A percentile compares a stretch with the other conserved stretches of the same genome.
These are phyloP conservation scores for Hormiphora californensis DNA, from an alignment of 37 sponge, comb jelly and placozoan species.

Conservation along the genomic window DNA sequence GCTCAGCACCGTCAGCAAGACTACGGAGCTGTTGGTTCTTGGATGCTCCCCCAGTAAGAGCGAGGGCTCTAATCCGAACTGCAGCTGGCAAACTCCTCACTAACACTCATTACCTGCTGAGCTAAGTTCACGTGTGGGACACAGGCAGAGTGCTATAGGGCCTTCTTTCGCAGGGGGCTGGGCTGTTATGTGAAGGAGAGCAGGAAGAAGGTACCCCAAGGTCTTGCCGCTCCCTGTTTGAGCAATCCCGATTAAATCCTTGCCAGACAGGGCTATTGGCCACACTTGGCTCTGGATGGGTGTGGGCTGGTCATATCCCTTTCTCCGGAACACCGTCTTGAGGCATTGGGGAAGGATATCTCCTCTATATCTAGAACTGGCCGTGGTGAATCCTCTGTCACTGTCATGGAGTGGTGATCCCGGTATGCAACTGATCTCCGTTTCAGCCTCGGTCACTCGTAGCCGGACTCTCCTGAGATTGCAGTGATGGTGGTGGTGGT, in stretches of 20 bases:
- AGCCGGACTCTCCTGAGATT: background rate
- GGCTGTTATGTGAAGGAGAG: constrained; percentile 73
- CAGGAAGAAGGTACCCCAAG: constrained; percentile 75
- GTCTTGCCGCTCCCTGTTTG: constrained; percentile 99
- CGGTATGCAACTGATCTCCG: background rate
- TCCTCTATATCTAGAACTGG: constrained; percentile 77
- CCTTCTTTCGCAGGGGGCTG: constrained; percentile 67
- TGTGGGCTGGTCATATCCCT: constrained; percentile 79
- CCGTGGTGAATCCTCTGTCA: constrained; percentile 58
- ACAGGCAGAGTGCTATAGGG: constrained; percentile 33
- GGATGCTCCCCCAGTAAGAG: constrained; percentile 91
- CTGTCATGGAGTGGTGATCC: background rate
- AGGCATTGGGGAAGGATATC: constrained; percentile 71
- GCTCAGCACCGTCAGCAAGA: constrained; percentile 71
- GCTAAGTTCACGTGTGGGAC: constrained; percentile 42
- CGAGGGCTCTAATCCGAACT: constrained; percentile 60
- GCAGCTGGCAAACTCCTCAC: constrained; percentile 33
- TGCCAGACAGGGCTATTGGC: constrained; percentile 89
- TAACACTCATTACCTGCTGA: constrained; percentile 43
- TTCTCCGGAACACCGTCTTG: constrained; percentile 56
- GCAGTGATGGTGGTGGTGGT: background rate
- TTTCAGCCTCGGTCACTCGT: too few relatives aligned
- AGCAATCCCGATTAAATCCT: constrained; percentile 91
- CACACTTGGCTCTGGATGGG: constrained; percentile 94
- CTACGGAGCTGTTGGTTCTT: constrained; percentile 80